Base-by-base conservation (phyloP, 2,888 invertebrate species). In the Agrotis ipsilon region DNA sequence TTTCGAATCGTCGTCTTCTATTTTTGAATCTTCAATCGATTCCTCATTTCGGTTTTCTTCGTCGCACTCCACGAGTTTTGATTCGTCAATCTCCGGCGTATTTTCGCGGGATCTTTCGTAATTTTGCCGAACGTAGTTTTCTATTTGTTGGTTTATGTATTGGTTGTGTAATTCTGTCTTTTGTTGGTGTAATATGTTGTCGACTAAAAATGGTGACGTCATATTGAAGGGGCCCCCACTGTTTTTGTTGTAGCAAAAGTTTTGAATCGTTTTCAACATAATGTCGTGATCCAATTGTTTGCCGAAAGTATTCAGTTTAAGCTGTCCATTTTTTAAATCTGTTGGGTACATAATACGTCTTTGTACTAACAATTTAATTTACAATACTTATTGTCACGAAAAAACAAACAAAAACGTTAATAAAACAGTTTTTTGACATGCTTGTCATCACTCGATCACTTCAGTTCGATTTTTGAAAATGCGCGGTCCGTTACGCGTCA, bases 131-230 rank as follows among this genome's bases (percentile, higher is more conserved):
- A 96, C 92, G 87, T 95, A 95, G 57, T 91, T 94, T 62, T 95
- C 96, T 7, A 96, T 80, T 39, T 96, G 96, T 83, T 97, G 96
- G 78, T 97, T 97, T 19, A 97, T 86, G 75, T 97, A 97, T 80
- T 97, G 94, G 27, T 92, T 96, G 91, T 92, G 96, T 81, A 92
- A 94, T 79, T 92, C 95, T 0, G 90, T 94, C 80, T 96, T 96
- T 82, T 97, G 97, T 82, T 96, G 97, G 76, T 97, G 97, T 66
- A 97, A 89, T 24, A 97, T 96, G 81, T 97, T 97, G 88, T 97
- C 97, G 77, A 97, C 97, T 65, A 97, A 86, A 85, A 97, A 97
- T 0, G 97, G 97, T 0, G 97, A 97, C 43, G 97, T 95, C 94
- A 97, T 96, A 81, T 96, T 96, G 71, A 93, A 94, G 9, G 96